Base-by-base conservation (phyloP, 2,113 vertebrate species). In the Passerina amoena region DNA sequence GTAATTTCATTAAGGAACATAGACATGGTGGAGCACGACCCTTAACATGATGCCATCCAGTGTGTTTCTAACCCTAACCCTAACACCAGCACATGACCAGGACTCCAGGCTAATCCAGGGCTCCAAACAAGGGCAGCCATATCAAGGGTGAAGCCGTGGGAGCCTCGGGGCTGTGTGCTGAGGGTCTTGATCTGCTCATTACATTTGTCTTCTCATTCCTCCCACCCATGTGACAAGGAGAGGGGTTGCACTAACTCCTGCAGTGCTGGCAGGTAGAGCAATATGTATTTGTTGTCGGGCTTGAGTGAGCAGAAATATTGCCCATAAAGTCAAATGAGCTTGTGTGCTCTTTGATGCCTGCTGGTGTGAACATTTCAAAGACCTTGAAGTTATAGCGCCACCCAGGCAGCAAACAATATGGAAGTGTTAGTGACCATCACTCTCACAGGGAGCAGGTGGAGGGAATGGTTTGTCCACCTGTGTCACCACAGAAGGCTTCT, bases 261-360 rank as follows among this genome's bases (percentile, higher is more conserved):
- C 35, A 33, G 27, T 10, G 23, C 73, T 65, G 73, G 31, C 9
- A 75, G 5, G 35, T 7, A 18, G 17, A 35, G 64, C 20, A 48
- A 14, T 21, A 6, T 1, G 0, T 13, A 15, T 25, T 40, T 72
- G 51, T 38, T 0, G 0, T 51, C 2, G 10, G 23, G 38, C 0
- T 1, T 37, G 45, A 83, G 68, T 0, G 40, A 91, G 48, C 57
- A 76, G 76, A 61, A 53, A 65, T 77, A 15, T 64, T 63, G 66
- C 35, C 50, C 0, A 5, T 4, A 14, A 44, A 79, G 69, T 12
- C 0, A 0, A 66, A 38, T 1, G 60, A 64, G 63, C 42, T 40
- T 35, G 10, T 45, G 48, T 28, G 35, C 33, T 61, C 83, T 80
- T 75, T 69, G 84, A 33, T 76, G 37, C 42, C 37, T 89, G 70